phyloP scores from a whole-genome alignment of 2,113 vertebrate genomes.

The Oncorhynchus mykiss region DNA sequence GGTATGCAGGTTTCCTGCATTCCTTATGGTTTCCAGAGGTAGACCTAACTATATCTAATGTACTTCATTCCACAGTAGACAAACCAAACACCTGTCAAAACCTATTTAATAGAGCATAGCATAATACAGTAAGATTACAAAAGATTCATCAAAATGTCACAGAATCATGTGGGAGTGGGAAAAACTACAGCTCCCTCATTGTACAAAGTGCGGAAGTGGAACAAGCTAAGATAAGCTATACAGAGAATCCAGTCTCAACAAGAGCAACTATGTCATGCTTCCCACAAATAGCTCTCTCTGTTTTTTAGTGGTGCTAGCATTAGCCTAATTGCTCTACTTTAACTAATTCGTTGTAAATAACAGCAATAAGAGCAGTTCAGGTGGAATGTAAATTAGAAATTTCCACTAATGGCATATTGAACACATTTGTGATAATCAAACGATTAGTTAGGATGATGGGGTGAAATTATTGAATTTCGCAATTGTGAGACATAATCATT shows the following conservation, averaged over 20 bases:
- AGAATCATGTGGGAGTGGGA: conserved; percentile 47
- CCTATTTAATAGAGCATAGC: conserved; percentile 35
- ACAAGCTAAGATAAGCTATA: conserved; percentile 29
- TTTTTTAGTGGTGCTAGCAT: conserved; percentile 2
- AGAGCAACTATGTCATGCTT: conserved; percentile 28
- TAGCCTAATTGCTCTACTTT: conserved; percentile 5
- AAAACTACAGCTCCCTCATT: conserved; percentile 23
- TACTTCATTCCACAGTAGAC: background rate
- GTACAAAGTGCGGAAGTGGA: conserved; percentile 24
- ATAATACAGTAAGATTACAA: conserved; percentile 31
- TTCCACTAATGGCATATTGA: conserved; percentile 5
- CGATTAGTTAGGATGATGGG: background rate
- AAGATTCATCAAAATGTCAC: conserved; percentile 52
- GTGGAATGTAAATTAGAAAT: background rate
- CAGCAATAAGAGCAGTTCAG: background rate
- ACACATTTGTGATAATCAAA: conserved; percentile 6
- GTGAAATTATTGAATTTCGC: background rate
- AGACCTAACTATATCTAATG: conserved; percentile 5
- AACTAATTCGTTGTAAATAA: background rate
- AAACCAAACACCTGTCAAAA: conserved; percentile 34
- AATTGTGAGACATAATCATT: background rate
- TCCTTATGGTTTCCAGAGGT: background rate
- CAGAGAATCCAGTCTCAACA: conserved; percentile 22
- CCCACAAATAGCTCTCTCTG: conserved; percentile 18
- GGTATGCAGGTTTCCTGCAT: background rate